Conservation (phyloP, 2,888 invertebrate genomes). For the Selenia dentaria region DNA sequence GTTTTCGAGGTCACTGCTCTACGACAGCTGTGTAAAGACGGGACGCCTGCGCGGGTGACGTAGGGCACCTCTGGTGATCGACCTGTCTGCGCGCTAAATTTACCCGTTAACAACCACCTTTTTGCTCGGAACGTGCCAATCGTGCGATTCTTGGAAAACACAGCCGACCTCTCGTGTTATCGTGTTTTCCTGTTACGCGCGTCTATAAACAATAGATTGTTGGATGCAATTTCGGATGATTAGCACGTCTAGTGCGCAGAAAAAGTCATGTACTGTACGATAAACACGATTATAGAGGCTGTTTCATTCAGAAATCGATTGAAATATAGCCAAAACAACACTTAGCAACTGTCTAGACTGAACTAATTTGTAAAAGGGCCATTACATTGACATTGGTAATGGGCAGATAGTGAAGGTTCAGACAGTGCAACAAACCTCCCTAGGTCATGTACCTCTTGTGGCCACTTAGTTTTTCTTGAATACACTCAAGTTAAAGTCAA, state of each 20-base stretch:
- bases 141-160: conserved; percentile 38
- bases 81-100: conserved; percentile 70
- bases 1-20: conserved; percentile 77
- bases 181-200: conserved; percentile 31
- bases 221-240: conserved; percentile 13
- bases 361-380: background rate
- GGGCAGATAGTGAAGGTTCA: conserved; percentile 3
- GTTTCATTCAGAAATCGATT: conserved; percentile 28
- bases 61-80: conserved; percentile 63
- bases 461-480: conserved; percentile 1
- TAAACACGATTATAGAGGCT: conserved; percentile 15
- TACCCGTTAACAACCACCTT: conserved; percentile 50
- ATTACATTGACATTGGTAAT: conserved; percentile 10
- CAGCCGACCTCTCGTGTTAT: conserved; percentile 36
- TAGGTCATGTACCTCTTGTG: conserved; percentile 1
- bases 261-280: conserved; percentile 22
- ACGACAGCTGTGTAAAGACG: conserved; percentile 65
- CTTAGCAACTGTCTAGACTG: background rate
- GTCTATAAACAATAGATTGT: conserved; percentile 26
- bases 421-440: background rate
- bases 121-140: conserved; percentile 40
- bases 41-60: conserved; percentile 76
- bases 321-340: background rate
- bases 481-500: conserved; percentile 1
- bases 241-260: conserved; percentile 6